Evolutionary conservation across 2,888 invertebrate species (phyloP).

Genomic region (Aporophyla lueneburgensis): DNA sequence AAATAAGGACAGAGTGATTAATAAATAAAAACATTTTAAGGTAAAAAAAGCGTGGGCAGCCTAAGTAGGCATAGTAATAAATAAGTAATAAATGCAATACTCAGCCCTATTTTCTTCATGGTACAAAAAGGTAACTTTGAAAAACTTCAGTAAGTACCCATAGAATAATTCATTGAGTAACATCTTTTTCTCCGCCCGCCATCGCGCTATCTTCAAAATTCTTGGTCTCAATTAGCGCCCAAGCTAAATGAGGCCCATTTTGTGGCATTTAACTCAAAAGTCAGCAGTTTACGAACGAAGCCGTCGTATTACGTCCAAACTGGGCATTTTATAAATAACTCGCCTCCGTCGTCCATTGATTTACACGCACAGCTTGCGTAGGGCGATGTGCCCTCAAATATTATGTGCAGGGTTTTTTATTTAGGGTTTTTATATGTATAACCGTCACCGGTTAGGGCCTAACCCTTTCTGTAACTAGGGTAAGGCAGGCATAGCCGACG

Average conservation of each 20-base stretch:
- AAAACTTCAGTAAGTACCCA: neutral
- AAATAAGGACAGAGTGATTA: too few relatives aligned
- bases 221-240: slow-evolving; percentile 51
- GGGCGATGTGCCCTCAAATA: slow-evolving; percentile 52
- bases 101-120: neutral
- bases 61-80: too few relatives aligned
- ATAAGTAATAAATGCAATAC: neutral
- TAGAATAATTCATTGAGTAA: neutral
- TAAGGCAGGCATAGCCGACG: neutral
- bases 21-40: too few relatives aligned
- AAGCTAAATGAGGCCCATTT: slow-evolving; percentile 53
- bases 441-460: slow-evolving; percentile 34
- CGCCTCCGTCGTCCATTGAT: slow-evolving; percentile 55
- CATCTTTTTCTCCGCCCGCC: slow-evolving; percentile 4
- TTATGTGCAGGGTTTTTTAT: slow-evolving; percentile 49
- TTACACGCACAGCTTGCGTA: slow-evolving; percentile 59
- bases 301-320: slow-evolving; percentile 61
- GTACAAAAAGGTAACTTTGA: neutral
- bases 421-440: slow-evolving; percentile 42
- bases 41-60: too few relatives aligned
- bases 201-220: slow-evolving; percentile 41
- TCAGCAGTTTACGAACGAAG: slow-evolving; percentile 31
- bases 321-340: slow-evolving; percentile 59
- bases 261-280: slow-evolving; percentile 49
- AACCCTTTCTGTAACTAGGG: slow-evolving; percentile 42